phyloP scores from a whole-genome alignment of 2,113 vertebrate species.

The Emydocephalus ijimae region DNA sequence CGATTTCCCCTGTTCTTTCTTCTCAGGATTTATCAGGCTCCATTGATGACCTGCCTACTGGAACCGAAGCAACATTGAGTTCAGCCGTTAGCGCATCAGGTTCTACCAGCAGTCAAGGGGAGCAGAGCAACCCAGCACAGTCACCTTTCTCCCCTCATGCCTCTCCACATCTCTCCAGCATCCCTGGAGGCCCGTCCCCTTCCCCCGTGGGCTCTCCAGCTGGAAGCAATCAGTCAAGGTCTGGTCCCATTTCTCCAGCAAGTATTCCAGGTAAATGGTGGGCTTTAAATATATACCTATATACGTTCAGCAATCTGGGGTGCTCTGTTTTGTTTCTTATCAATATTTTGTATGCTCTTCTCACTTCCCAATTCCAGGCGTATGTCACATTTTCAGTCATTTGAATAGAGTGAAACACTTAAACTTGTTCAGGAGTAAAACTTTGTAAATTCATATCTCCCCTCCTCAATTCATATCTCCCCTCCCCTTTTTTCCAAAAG shows the following conservation, averaged over 20 bases:
- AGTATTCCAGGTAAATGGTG: constrained; percentile 80
- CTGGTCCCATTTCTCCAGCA: constrained; percentile 91
- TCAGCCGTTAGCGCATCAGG: constrained; percentile 81
- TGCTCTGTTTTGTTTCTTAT: background rate
- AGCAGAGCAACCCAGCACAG: constrained; percentile 88
- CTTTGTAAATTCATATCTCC: background rate
- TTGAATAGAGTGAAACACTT: background rate
- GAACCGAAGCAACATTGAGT: constrained; percentile 87
- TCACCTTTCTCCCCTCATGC: constrained; percentile 95
- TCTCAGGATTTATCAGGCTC: constrained; percentile 93
- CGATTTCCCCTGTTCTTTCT: constrained; percentile 27
- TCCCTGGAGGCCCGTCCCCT: constrained; percentile 88
- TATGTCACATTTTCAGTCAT: background rate
- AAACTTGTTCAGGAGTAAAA: background rate
- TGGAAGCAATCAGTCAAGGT: constrained; percentile 91
- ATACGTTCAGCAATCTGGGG: background rate
- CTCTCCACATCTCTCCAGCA: constrained; percentile 88
- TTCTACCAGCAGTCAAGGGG: constrained; percentile 88
- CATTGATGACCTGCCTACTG: constrained; percentile 94
- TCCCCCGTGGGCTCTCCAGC: constrained; percentile 90
- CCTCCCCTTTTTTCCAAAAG: background rate
- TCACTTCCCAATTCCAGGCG: background rate
- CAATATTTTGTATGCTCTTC: background rate
- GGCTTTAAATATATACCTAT: constrained; percentile 1
- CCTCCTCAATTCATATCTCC: background rate